A percentile compares a stretch with the other conserved stretches of the same genome.
These are phyloP conservation scores for Geotrupes spiniger DNA, from an alignment of 2,888 invertebrate species.

Conservation along the genomic window DNA sequence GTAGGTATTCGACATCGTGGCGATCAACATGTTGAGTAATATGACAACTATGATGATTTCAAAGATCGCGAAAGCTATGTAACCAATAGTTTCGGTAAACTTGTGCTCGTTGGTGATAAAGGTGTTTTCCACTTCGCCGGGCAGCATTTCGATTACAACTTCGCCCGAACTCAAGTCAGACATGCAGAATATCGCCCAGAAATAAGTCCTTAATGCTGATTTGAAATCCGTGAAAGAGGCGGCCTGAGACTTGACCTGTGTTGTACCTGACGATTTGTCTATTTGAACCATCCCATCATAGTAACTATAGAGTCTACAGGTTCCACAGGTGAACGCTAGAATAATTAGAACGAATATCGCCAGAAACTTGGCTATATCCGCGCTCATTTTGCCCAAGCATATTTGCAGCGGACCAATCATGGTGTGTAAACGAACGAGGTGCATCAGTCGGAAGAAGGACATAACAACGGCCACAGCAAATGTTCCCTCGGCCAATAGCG, in stretches of 20 bases:
- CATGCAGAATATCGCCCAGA: slow-evolving; percentile 71
- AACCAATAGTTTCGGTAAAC: slow-evolving; percentile 66
- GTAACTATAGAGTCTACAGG: slow-evolving; percentile 63
- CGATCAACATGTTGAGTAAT: slow-evolving; percentile 74
- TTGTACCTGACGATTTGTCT: slow-evolving; percentile 57
- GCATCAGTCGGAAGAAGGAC: slow-evolving; percentile 63
- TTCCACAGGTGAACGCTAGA: slow-evolving; percentile 59
- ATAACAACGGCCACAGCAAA: slow-evolving; percentile 66
- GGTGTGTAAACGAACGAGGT: slow-evolving; percentile 62
- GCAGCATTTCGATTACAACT: slow-evolving; percentile 62
- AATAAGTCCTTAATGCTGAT: slow-evolving; percentile 62
- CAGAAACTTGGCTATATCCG: slow-evolving; percentile 63
- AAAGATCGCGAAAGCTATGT: slow-evolving; percentile 64
- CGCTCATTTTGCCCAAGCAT: slow-evolving; percentile 65
- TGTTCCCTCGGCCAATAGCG: slow-evolving; percentile 63
- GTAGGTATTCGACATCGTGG: slow-evolving; percentile 77
- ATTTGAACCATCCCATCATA: slow-evolving; percentile 63
- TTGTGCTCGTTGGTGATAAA: slow-evolving; percentile 56
- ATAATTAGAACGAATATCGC: slow-evolving; percentile 61
- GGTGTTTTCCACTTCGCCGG: slow-evolving; percentile 50
- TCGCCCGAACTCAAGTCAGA: slow-evolving; percentile 63
- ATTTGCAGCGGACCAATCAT: slow-evolving; percentile 66
- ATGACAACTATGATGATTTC: slow-evolving; percentile 71
- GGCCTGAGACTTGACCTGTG: slow-evolving; percentile 52
- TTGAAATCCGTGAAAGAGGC: slow-evolving; percentile 60